phyloP scores from a whole-genome alignment of 2,113 vertebrate species.

The Alethe diademata region DNA sequence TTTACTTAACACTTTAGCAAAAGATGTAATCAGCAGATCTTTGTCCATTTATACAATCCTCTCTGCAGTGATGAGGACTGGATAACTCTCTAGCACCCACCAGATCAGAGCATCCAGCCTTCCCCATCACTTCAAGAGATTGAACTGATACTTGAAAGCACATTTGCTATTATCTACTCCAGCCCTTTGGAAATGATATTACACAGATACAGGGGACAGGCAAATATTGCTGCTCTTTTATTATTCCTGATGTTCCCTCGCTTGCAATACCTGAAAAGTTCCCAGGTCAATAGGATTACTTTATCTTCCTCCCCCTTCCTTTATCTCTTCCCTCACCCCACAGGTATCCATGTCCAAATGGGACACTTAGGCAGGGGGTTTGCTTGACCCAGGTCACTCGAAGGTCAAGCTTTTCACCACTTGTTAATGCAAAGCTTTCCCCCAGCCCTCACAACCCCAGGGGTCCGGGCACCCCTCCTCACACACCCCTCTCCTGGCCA shows the following conservation, averaged over 20 bases:
- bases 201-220: not conserved
- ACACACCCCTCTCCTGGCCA: not conserved
- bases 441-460: not conserved
- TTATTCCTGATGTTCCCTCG: not conserved
- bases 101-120: not conserved
- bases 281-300: conserved; percentile 55
- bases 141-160: conserved; percentile 51
- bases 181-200: conserved; percentile 23
- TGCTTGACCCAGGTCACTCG: conserved; percentile 85
- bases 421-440: conserved; percentile 85
- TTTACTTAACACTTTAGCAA: conserved; percentile 83
- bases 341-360: conserved; percentile 93
- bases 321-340: conserved; percentile 72
- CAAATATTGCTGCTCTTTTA: conserved; percentile 18
- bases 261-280: conserved; percentile 50
- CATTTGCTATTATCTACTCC: conserved; percentile 24
- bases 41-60: conserved; percentile 80
- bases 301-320: conserved; percentile 74
- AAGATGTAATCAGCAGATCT: conserved; percentile 75
- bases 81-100: conserved; percentile 69
- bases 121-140: conserved; percentile 27
- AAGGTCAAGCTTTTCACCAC: conserved; percentile 89
- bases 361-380: conserved; percentile 75
- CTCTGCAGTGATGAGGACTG: conserved; percentile 74
- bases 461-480: not conserved